Percentiles rank a stretch among this genome's conserved stretches.
phyloP scores from a whole-genome alignment of 2,113 vertebrate genomes.

The Dendrocopos noguchii region DNA sequence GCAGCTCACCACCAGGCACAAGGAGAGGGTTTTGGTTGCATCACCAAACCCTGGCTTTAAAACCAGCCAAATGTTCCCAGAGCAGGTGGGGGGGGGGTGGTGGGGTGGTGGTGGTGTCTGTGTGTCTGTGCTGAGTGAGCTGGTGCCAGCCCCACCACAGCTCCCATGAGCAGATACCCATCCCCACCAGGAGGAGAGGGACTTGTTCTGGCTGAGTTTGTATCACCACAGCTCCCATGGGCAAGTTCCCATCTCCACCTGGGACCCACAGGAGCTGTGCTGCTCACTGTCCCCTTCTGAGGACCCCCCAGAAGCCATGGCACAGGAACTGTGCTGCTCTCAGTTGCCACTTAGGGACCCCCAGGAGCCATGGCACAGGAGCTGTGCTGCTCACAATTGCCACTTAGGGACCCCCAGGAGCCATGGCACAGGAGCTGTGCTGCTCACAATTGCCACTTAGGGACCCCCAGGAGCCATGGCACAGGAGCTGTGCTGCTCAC shows the following conservation, averaged over 20 bases:
- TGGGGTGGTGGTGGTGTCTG: too few relatives aligned
- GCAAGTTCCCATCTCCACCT: not conserved
- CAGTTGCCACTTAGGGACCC: too few relatives aligned
- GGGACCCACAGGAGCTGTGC: not conserved
- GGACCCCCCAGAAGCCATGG: not conserved
- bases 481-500: too few relatives aligned
- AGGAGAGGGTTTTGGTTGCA: not conserved
- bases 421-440: too few relatives aligned
- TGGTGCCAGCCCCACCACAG: rapidly evolving
- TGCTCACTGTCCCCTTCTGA: not conserved
- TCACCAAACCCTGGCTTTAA: not conserved
- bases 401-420: too few relatives aligned
- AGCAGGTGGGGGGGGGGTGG: too few relatives aligned
- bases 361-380: too few relatives aligned
- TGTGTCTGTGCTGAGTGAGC: not conserved
- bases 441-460: rapidly evolving
- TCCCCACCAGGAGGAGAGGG: not conserved
- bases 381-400: too few relatives aligned
- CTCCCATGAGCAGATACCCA: not conserved
- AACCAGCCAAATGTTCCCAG: not conserved
- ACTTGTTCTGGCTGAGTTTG: not conserved
- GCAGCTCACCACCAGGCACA: not conserved
- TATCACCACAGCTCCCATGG: not conserved
- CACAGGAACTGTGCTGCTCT: too few relatives aligned
- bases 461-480: not conserved